Conservation (phyloP, 2,113 vertebrate genomes). For the Sturnira hondurensis region DNA sequence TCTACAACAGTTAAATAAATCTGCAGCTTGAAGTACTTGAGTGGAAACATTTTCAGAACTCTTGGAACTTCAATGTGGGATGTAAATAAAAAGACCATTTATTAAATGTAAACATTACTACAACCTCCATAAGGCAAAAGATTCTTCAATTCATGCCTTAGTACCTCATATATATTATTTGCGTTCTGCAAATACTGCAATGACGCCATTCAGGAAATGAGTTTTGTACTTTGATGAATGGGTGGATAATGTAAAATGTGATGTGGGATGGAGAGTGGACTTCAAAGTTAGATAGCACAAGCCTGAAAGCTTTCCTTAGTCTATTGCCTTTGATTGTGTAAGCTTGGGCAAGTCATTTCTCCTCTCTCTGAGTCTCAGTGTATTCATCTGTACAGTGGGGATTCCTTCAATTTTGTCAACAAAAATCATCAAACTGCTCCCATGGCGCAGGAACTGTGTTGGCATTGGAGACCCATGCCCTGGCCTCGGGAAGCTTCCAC, state of each 20-base stretch:
- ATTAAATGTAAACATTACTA: neutral
- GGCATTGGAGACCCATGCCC: neutral
- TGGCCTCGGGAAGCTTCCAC: neutral
- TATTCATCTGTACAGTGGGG: neutral
- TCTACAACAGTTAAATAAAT: neutral
- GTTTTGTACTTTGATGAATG: neutral
- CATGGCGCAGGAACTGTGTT: neutral
- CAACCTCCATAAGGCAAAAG: neutral
- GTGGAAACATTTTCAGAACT: conserved; percentile 26
- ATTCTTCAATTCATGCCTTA: neutral
- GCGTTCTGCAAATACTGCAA: neutral
- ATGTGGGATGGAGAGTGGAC: neutral
- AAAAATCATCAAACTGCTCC: neutral
- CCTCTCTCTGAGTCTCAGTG: neutral
- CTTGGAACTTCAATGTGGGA: neutral
- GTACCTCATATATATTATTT: neutral
- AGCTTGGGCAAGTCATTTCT: neutral
- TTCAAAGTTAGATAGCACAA: neutral
- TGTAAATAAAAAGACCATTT: neutral
- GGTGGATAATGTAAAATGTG: neutral
- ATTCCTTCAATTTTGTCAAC: neutral
- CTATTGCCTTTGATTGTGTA: neutral
- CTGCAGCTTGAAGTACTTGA: neutral
- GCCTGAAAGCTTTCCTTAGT: neutral
- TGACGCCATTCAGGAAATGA: conserved; percentile 1